phyloP scores from a whole-genome alignment of 2,888 invertebrate species.

The Philhelius pedissequus region DNA sequence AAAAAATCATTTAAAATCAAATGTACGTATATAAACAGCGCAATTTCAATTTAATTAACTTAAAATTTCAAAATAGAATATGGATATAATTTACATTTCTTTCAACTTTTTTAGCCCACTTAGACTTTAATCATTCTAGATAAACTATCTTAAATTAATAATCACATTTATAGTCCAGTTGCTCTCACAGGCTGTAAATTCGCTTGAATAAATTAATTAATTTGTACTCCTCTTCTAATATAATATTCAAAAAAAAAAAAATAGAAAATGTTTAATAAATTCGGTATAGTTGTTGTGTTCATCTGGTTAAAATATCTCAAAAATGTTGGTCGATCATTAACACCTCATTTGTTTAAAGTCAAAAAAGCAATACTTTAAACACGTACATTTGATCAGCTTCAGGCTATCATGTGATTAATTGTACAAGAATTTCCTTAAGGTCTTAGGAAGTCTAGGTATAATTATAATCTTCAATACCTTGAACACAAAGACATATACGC shows the following conservation, averaged over 20 bases:
- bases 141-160: too few relatives aligned
- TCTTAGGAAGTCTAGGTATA: not conserved
- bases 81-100: too few relatives aligned
- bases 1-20: too few relatives aligned
- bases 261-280: not conserved
- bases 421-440: not conserved
- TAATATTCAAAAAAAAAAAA: not conserved
- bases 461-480: not conserved
- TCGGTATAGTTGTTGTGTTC: not conserved
- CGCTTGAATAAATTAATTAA: not conserved
- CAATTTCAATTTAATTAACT: too few relatives aligned
- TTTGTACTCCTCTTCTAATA: not conserved
- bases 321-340: not conserved
- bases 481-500: too few relatives aligned
- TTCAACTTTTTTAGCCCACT: too few relatives aligned
- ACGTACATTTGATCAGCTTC: not conserved
- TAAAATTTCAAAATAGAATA: too few relatives aligned
- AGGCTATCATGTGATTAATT: not conserved
- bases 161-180: too few relatives aligned
- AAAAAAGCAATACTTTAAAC: not conserved
- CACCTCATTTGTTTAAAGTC: not conserved
- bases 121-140: too few relatives aligned
- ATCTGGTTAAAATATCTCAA: not conserved
- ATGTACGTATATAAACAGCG: too few relatives aligned
- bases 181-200: not conserved